phyloP scores from a whole-genome alignment of 2,113 vertebrate species.

The Isurus oxyrinchus region DNA sequence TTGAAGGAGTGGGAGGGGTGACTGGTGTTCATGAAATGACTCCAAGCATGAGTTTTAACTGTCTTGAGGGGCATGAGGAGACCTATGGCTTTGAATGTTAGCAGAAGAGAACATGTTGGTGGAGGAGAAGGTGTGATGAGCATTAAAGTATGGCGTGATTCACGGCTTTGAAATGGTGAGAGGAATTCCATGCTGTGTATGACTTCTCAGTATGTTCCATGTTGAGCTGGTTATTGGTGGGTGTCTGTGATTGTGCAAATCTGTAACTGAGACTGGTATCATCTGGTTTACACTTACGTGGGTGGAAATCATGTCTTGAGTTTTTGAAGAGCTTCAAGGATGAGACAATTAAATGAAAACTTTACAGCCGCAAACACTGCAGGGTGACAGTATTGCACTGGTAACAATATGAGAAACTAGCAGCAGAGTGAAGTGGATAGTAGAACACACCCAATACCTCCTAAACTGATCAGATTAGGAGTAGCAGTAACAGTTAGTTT shows the following conservation, averaged over 20 bases:
- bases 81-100: not conserved
- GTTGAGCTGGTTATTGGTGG: not conserved
- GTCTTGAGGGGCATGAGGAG: not conserved
- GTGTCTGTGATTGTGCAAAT: not conserved
- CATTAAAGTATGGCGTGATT: not conserved
- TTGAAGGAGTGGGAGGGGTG: not conserved
- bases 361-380: not conserved
- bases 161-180: not conserved
- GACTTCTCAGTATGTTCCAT: not conserved
- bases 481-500: not conserved
- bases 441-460: not conserved
- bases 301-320: not conserved
- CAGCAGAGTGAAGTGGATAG: not conserved
- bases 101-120: not conserved
- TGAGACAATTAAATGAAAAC: not conserved
- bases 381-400: not conserved
- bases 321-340: not conserved
- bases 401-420: not conserved
- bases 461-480: not conserved
- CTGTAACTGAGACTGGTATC: not conserved
- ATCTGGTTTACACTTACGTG: not conserved
- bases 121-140: not conserved
- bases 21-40: not conserved
- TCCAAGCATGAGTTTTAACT: not conserved
- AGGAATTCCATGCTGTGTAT: not conserved